Conservation (phyloP, 1,140 invertebrate species). For the Acromyrmex charruanus region DNA sequence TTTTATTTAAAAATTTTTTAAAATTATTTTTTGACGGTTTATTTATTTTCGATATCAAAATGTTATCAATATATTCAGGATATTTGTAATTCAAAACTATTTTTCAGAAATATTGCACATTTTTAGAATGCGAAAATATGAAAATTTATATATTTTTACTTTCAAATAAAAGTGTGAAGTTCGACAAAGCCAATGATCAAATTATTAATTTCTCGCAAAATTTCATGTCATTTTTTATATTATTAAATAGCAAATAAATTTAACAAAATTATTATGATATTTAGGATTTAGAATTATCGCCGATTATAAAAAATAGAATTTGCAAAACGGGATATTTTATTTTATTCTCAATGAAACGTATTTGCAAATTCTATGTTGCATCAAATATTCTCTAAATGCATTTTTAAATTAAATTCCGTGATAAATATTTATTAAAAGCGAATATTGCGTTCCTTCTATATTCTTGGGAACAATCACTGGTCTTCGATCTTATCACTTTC, state of each 20-base stretch:
- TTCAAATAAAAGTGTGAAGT: not conserved
- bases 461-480: not conserved
- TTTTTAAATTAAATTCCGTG: conserved; percentile 8
- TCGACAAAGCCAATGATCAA: not conserved
- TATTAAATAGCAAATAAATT: not conserved
- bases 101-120: not conserved
- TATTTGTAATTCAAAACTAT: not conserved
- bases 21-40: not conserved
- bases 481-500: not conserved
- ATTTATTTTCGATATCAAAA: not conserved
- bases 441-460: not conserved
- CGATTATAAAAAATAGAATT: not conserved
- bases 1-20: not conserved
- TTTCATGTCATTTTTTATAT: conserved; percentile 2
- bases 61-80: not conserved
- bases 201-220: not conserved
- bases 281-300: not conserved
- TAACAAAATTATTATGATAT: not conserved
- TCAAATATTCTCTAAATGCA: conserved; percentile 1
- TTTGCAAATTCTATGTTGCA: conserved; percentile 13
- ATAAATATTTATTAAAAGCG: not conserved
- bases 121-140: not conserved
- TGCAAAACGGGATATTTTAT: conserved; percentile 5
- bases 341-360: not conserved
- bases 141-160: conserved; percentile 25